A percentile compares a stretch with the other conserved stretches of the same genome.
Conservation (phyloP, 2,113 vertebrate species). For the Melanerpes aurifrons region DNA sequence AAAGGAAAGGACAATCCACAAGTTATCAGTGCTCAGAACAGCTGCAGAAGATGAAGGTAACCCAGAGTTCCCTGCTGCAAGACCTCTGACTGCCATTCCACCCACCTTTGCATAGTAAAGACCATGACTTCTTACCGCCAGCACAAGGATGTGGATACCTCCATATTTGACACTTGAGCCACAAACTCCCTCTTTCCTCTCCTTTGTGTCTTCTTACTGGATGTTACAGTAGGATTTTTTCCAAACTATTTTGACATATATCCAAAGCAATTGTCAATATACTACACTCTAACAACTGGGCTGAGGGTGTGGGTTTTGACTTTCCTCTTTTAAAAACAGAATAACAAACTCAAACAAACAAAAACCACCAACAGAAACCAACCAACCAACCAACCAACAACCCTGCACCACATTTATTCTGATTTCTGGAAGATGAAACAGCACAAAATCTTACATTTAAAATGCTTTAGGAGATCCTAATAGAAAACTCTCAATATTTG, state of each 20-base stretch:
- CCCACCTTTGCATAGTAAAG: not conserved
- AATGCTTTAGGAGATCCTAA: not conserved
- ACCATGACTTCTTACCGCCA: not conserved
- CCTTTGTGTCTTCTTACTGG: not conserved
- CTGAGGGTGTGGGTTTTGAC: not conserved
- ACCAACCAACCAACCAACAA: too few relatives aligned
- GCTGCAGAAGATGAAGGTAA: not conserved
- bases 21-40: not conserved
- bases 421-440: not conserved
- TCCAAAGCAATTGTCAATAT: not conserved
- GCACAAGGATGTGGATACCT: not conserved
- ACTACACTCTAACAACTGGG: not conserved
- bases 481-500: not conserved
- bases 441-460: not conserved
- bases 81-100: not conserved
- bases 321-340: not conserved
- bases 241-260: not conserved
- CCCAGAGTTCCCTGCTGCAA: not conserved
- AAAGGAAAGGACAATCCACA: not conserved
- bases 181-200: not conserved
- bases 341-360: too few relatives aligned
- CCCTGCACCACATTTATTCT: not conserved
- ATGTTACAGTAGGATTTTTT: not conserved
- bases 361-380: too few relatives aligned
- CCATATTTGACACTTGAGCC: fast-evolving